phyloP scores from a whole-genome alignment of 2,888 invertebrate genomes.

The Euproctis similis region DNA sequence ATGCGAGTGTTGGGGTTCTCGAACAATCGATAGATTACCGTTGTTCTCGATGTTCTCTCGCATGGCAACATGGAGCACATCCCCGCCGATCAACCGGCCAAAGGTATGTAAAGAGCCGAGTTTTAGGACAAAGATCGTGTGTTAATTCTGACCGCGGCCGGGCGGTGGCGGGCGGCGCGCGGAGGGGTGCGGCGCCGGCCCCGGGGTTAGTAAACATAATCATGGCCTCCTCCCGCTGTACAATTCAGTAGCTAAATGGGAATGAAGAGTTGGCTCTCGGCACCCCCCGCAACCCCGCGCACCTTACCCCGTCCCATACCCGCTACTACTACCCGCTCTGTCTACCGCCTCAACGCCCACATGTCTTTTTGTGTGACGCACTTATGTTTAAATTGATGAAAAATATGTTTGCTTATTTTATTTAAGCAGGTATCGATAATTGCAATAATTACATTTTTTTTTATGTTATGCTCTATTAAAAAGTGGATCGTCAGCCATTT shows the following conservation, averaged over 20 bases:
- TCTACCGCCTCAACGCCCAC: slow-evolving; percentile 51
- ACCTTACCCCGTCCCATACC: too few species aligned
- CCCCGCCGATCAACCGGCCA: slow-evolving; percentile 33
- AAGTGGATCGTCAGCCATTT: too few species aligned
- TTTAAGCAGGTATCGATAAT: too few species aligned
- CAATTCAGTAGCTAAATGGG: slow-evolving; percentile 71
- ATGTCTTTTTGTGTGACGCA: slow-evolving; percentile 56
- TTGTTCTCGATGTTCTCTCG: slow-evolving; percentile 17
- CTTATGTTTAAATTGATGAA: slow-evolving; percentile 37
- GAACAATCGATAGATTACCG: slow-evolving; percentile 15
- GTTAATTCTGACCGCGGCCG: slow-evolving; percentile 66
- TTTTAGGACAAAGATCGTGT: slow-evolving; percentile 65
- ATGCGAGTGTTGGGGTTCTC: neutral
- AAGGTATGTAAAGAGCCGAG: slow-evolving; percentile 34
- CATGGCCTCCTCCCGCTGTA: slow-evolving; percentile 66
- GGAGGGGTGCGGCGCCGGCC: too few species aligned
- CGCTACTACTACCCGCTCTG: slow-evolving; percentile 42
- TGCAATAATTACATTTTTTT: too few species aligned
- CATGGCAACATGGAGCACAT: slow-evolving; percentile 27
- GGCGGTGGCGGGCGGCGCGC: slow-evolving; percentile 49
- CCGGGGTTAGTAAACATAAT: slow-evolving; percentile 69
- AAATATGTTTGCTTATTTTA: too few species aligned
- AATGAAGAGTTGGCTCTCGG: slow-evolving; percentile 61
- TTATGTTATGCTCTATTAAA: too few species aligned
- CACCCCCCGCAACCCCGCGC: slow-evolving; percentile 44